A percentile compares a stretch with the other conserved stretches of the same genome.
Conservation (phyloP, 2,888 invertebrate species). For the Brenthis hecate region DNA sequence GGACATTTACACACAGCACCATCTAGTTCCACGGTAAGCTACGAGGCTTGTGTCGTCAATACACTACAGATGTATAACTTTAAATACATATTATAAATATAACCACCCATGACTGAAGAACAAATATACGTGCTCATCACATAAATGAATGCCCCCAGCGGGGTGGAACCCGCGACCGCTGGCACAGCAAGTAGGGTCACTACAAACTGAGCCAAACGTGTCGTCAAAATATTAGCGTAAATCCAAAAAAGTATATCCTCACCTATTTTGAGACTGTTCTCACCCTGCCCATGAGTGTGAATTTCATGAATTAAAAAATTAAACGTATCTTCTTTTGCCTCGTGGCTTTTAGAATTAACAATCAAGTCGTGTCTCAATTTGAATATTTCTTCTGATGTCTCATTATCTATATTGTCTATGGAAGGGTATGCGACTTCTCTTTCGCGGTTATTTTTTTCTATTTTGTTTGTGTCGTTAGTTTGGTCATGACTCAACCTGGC, state of each 20-base stretch:
- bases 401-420: slow-evolving; percentile 23
- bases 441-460: neutral
- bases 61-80: too few relatives aligned
- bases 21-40: too few relatives aligned
- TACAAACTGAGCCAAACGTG: too few relatives aligned
- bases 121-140: too few relatives aligned
- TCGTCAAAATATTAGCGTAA: too few relatives aligned
- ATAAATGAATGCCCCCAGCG: too few relatives aligned
- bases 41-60: too few relatives aligned
- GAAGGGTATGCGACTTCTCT: slow-evolving; percentile 25
- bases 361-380: slow-evolving; percentile 2
- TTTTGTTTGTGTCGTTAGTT: slow-evolving; percentile 31
- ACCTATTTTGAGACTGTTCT: slow-evolving; percentile 29
- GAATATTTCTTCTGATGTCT: slow-evolving; percentile 16
- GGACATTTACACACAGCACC: too few relatives aligned
- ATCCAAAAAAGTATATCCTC: neutral
- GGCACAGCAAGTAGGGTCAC: too few relatives aligned
- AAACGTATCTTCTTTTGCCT: slow-evolving; percentile 45
- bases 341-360: slow-evolving; percentile 16
- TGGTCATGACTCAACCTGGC: slow-evolving; percentile 21
- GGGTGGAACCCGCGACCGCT: too few relatives aligned
- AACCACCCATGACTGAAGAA: too few relatives aligned
- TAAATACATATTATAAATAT: too few relatives aligned
- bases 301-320: slow-evolving; percentile 51
- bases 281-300: slow-evolving; percentile 9